phyloP scores from a whole-genome alignment of 2,113 vertebrate species.

The Pipra filicauda region DNA sequence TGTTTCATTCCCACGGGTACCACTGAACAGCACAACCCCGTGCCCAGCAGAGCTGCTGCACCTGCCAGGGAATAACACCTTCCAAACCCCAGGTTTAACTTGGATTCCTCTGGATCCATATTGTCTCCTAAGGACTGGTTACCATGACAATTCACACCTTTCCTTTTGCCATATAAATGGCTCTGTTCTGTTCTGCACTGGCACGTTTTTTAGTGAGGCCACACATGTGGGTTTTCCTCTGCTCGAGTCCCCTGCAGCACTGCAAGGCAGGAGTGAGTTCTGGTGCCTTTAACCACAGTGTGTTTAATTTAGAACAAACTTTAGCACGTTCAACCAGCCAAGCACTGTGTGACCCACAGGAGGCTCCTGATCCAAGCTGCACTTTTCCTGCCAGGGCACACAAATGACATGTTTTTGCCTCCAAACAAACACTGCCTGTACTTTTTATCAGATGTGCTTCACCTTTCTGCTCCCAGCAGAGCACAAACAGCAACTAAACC shows the following conservation, averaged over 20 bases:
- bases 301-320: background rate
- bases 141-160: background rate
- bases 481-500: background rate
- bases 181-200: accelerated
- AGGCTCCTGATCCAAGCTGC: too few relatives aligned
- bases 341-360: background rate
- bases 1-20: accelerated
- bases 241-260: background rate
- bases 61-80: background rate
- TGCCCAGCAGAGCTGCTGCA: background rate
- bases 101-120: background rate
- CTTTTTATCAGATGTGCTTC: accelerated
- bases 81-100: background rate
- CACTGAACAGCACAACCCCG: accelerated
- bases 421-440: background rate
- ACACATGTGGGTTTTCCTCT: accelerated
- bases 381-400: background rate
- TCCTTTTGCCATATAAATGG: accelerated
- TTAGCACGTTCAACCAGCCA: background rate
- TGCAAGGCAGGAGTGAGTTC: background rate
- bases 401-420: accelerated
- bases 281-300: accelerated
- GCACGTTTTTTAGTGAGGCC: accelerated
- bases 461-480: background rate
- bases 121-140: background rate